Base-by-base conservation (phyloP, 2,113 vertebrate species). In the Regulus satrapa region DNA sequence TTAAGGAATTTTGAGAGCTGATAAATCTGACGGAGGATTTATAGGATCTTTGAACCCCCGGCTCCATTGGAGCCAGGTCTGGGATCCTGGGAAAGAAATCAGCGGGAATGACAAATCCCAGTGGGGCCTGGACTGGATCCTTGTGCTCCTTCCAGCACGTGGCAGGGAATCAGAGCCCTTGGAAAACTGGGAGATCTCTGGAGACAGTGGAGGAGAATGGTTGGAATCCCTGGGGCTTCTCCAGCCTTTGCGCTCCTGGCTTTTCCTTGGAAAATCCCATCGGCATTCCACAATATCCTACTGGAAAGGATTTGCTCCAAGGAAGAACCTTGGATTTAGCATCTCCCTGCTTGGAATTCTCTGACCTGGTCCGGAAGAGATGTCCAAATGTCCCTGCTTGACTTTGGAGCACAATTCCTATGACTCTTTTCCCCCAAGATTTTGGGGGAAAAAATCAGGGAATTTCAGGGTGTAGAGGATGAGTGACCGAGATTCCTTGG, bases 11-110 rank as follows among this genome's bases (percentile, higher is more conserved):
- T 67, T 3, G 13, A n/a, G 51, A 32, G 41, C 94, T 92, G 85
- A 79, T 97, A 95, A 89, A 97, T 97, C 97, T 97, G 97, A 97
- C 97, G 96, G 95, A 97, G 97, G 96, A 98, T 98, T 96, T 94
- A 96, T 98, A 97, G 98, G 98, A 96, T 97, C 98, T 97, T 96
- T 97, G 98, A 98, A 97, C 97, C 82, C 86, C 74, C 46, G 14
- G 91, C 92, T 97, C 71, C 96, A 93, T 93, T 2, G 9, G 51
- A 67, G 17, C 28, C 0, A 0, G 26, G 54, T 43, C 25, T 2
- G 1, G 20, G 49, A 18, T 36, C 40, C 63, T 56, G 77, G 63
- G 56, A 46, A 56, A 56, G 18, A 16, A 12, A 55, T 25, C 26
- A 8, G 26, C 0, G 1, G 77, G 63, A 67, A 67, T 38, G 48